These are phyloP conservation scores for Pediacus dermestoides DNA, from an alignment of 2,888 invertebrate genomes.

Conservation along the genomic window DNA sequence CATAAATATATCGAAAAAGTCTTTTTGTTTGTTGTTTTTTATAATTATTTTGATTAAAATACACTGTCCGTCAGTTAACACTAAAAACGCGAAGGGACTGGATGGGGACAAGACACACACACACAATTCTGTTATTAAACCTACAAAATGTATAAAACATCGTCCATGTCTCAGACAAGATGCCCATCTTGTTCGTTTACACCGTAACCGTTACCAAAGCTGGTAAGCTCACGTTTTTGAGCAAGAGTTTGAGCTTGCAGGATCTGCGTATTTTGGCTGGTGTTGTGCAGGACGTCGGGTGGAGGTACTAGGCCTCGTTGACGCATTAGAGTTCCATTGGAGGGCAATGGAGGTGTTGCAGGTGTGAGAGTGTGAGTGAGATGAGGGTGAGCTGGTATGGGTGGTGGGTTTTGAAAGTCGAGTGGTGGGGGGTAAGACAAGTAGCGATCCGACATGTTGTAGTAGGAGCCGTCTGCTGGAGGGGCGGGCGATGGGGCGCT, in stretches of 20 bases:
- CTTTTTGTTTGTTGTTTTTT: too few relatives aligned
- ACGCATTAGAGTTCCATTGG: conserved; percentile 47
- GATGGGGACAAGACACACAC: too few relatives aligned
- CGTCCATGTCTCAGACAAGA: conserved; percentile 50
- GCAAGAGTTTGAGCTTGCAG: conserved; percentile 48
- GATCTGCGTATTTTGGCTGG: conserved; percentile 48
- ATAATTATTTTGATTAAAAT: too few relatives aligned
- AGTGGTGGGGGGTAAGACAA: conserved; percentile 74
- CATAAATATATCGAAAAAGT: too few relatives aligned
- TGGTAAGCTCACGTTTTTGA: conserved; percentile 48
- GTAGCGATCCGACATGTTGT: conserved; percentile 78
- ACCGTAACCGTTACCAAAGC: conserved; percentile 50
- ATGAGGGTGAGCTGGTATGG: conserved; percentile 52
- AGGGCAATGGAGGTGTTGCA: conserved; percentile 41
- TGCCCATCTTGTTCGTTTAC: conserved; percentile 51
- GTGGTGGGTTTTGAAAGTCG: conserved; percentile 57
- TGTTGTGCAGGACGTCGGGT: conserved; percentile 50
- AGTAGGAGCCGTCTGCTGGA: conserved; percentile 74
- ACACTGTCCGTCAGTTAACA: too few relatives aligned
- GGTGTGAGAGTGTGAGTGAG: conserved; percentile 51
- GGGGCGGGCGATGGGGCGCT: conserved; percentile 71
- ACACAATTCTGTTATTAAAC: too few relatives aligned
- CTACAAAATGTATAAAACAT: conserved; percentile 43
- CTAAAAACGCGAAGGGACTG: too few relatives aligned
- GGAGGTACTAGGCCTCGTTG: conserved; percentile 45